These are phyloP conservation scores for Egretta garzetta DNA, from an alignment of 2,113 vertebrate species.

Conservation along the genomic window DNA sequence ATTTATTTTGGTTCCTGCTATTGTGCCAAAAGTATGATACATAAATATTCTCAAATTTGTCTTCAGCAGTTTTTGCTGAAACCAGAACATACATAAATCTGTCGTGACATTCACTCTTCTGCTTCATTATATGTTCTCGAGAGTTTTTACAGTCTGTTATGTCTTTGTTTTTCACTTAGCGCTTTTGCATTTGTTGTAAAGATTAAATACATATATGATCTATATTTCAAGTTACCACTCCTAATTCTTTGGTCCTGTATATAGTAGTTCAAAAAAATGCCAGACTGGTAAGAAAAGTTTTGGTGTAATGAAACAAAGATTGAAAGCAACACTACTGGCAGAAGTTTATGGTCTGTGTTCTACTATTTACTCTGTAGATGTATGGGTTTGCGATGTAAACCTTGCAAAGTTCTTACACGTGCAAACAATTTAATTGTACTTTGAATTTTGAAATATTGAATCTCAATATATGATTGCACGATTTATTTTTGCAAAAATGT, in stretches of 20 bases:
- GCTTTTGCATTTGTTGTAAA: constrained; percentile 24
- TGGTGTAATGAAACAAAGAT: not conserved
- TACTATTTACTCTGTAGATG: not conserved
- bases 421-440: constrained; percentile 26
- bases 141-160: constrained; percentile 44
- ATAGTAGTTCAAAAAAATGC: not conserved
- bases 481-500: constrained; percentile 27
- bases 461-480: not conserved
- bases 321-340: not conserved
- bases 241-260: not conserved
- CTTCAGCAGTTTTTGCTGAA: constrained; percentile 49
- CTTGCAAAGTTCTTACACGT: not conserved
- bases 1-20: constrained; percentile 49
- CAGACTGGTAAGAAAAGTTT: not conserved
- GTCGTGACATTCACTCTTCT: constrained; percentile 39
- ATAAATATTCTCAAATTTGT: constrained; percentile 51
- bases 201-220: constrained; percentile 20
- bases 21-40: constrained; percentile 37
- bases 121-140: constrained; percentile 12
- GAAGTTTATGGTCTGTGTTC: constrained; percentile 2
- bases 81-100: constrained; percentile 49
- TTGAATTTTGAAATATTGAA: constrained; percentile 36
- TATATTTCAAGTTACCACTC: not conserved
- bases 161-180: constrained; percentile 51
- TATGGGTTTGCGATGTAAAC: not conserved